phyloP scores from a whole-genome alignment of 2,888 invertebrate species.

The Machimus atricapillus region DNA sequence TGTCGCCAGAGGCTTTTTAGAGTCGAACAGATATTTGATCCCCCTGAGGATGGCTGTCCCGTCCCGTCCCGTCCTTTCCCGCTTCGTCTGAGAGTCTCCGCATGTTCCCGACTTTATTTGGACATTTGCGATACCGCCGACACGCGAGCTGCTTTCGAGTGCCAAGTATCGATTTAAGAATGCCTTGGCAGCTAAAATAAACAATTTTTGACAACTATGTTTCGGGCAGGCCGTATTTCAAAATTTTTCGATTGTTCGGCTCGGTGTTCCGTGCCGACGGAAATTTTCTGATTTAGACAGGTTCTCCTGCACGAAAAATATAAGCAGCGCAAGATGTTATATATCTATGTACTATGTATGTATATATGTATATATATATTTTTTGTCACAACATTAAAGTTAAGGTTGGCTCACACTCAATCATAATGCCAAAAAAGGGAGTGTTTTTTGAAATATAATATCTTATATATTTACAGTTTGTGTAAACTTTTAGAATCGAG shows the following conservation, averaged over 20 bases:
- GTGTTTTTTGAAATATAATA: too few species aligned
- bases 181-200: not conserved
- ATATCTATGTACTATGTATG: too few species aligned
- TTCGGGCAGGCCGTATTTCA: not conserved
- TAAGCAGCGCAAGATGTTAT: not conserved
- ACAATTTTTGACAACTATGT: not conserved
- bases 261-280: not conserved
- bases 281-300: not conserved
- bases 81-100: not conserved
- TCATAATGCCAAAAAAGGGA: too few species aligned
- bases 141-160: not conserved
- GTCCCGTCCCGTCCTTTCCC: not conserved
- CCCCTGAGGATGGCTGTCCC: not conserved
- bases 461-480: too few species aligned
- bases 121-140: not conserved
- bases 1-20: not conserved
- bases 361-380: not conserved
- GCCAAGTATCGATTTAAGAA: not conserved
- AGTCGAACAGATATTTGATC: conserved; percentile 20
- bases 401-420: not conserved
- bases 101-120: not conserved
- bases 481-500: too few species aligned
- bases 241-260: not conserved
- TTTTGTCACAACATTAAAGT: not conserved
- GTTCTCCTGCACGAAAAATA: not conserved